phyloP scores from a whole-genome alignment of 2,113 vertebrate genomes.

The Cercopithecus mona region DNA sequence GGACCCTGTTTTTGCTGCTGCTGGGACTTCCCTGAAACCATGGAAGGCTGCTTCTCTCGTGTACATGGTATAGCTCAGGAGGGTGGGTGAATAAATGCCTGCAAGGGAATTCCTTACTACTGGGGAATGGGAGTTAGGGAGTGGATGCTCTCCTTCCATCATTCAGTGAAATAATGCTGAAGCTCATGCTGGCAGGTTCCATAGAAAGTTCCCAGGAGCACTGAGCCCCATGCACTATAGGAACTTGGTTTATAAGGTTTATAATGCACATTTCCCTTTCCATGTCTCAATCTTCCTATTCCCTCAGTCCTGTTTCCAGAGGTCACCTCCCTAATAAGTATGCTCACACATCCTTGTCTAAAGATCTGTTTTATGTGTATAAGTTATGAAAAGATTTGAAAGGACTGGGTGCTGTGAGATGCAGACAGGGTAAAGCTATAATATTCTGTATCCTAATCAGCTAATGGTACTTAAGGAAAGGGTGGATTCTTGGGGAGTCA shows the following conservation, averaged over 20 bases:
- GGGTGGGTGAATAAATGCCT: neutral
- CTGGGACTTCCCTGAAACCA: neutral
- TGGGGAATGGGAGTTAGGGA: neutral
- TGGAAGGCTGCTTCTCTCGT: neutral
- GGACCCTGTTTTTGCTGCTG: neutral
- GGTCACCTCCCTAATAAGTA: neutral
- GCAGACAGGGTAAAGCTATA: neutral
- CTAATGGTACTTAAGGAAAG: neutral
- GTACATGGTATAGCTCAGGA: neutral
- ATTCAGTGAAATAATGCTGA: neutral
- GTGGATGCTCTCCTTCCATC: neutral
- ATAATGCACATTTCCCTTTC: neutral
- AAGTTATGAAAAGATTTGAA: neutral
- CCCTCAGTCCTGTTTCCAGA: neutral
- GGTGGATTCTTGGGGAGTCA: neutral
- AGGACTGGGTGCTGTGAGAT: fast-evolving
- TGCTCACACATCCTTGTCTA: neutral
- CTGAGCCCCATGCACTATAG: fast-evolving
- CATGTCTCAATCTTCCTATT: neutral
- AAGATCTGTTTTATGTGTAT: neutral
- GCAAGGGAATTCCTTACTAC: neutral
- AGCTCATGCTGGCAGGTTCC: neutral
- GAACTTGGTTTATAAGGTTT: neutral
- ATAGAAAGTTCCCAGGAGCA: neutral
- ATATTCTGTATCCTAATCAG: neutral